Percentiles rank a stretch among this genome's conserved stretches.
These are phyloP conservation scores for Trichonephila clavata DNA, from an alignment of 1,140 invertebrate genomes.

Conservation along the genomic window DNA sequence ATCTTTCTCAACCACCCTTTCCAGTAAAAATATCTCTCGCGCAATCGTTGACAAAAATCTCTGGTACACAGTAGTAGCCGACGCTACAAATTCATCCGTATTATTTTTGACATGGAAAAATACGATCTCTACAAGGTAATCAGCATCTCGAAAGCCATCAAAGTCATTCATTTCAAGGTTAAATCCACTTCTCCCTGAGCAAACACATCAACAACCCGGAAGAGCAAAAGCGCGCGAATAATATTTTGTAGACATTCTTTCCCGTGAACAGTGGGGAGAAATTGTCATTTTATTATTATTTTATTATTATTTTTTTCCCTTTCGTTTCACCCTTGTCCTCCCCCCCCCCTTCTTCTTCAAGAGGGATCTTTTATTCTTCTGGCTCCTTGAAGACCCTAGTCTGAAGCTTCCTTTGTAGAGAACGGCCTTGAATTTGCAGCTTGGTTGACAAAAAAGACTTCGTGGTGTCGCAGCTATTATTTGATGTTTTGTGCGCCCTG, in stretches of 20 bases:
- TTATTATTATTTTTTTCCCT: neutral
- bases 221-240: neutral
- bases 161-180: neutral
- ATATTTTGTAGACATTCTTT: no score
- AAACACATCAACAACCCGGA: constrained; percentile 10
- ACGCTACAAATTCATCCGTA: neutral
- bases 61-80: neutral
- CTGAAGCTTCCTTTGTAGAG: neutral
- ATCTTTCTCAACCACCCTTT: neutral
- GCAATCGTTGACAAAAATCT: neutral
- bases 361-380: neutral
- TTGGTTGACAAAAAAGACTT: neutral
- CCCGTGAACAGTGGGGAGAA: neutral
- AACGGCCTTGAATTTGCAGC: neutral
- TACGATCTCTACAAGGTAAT: neutral
- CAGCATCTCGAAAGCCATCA: neutral
- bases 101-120: neutral
- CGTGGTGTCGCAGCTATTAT: neutral
- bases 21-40: neutral
- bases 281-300: neutral
- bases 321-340: no score
- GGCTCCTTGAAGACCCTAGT: no score
- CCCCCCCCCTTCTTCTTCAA: no score
- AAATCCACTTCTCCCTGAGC: neutral
- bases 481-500: neutral